phyloP scores from a whole-genome alignment of 2,888 invertebrate species.

The Cephus runcator region DNA sequence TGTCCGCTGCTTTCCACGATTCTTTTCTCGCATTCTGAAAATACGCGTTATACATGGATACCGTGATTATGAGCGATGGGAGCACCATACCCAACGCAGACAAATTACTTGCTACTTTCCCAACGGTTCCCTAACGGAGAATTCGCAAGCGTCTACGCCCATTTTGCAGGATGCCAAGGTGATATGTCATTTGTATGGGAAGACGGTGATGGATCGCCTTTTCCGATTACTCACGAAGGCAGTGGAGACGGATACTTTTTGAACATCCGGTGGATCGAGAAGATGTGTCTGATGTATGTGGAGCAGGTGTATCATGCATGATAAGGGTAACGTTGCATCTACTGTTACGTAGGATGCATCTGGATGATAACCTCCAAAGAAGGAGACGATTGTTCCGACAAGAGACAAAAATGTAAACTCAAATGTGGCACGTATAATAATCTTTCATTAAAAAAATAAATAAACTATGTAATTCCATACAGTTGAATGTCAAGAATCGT shows the following conservation, averaged over 20 bases:
- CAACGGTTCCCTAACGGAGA: background rate
- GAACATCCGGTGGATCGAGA: background rate
- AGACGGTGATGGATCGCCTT: background rate
- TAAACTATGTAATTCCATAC: background rate
- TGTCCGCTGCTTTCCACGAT: background rate
- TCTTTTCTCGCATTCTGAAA: background rate
- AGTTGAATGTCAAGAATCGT: background rate
- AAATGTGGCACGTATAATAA: background rate
- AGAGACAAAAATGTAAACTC: background rate
- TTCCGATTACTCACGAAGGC: background rate
- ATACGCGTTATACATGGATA: background rate
- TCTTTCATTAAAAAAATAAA: background rate
- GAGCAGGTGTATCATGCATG: slow-evolving; percentile 17
- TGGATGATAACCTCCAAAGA: slow-evolving; percentile 14
- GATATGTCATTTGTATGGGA: background rate
- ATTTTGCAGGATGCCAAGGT: background rate
- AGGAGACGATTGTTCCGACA: background rate
- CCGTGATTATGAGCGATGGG: background rate
- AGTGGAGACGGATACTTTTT: background rate
- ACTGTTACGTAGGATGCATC: slow-evolving; percentile 4
- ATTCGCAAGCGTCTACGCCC: background rate
- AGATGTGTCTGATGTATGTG: background rate
- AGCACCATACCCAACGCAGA: background rate
- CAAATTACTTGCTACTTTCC: background rate
- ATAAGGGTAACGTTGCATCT: slow-evolving; percentile 34